These are phyloP conservation scores for Mohoua ochrocephala DNA, from an alignment of 2,113 vertebrate species.

Conservation along the genomic window DNA sequence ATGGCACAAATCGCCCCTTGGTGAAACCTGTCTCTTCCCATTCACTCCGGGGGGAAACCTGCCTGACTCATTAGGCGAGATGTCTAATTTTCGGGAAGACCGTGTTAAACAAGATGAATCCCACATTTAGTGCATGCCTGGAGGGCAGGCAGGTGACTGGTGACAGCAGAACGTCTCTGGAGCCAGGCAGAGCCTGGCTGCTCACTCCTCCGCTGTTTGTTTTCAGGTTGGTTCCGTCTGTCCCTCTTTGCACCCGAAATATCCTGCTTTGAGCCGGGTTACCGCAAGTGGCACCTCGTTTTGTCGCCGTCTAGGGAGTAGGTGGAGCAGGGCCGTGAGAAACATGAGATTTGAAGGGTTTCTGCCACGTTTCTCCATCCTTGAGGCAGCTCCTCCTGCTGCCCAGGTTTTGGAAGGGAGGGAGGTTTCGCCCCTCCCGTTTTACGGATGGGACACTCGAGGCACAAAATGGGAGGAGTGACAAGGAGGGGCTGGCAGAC, in stretches of 20 bases:
- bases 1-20: not conserved
- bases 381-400: not conserved
- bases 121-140: not conserved
- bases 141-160: slow-evolving; percentile 9
- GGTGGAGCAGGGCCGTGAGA: not conserved
- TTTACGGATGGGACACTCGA: not conserved
- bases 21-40: slow-evolving; percentile 40
- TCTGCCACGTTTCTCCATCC: fast-evolving
- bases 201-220: not conserved
- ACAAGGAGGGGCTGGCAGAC: not conserved
- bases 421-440: not conserved
- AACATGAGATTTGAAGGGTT: not conserved
- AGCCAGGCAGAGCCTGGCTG: not conserved
- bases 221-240: not conserved
- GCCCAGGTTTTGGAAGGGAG: not conserved
- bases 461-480: not conserved
- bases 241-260: not conserved
- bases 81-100: slow-evolving; percentile 16
- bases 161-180: not conserved
- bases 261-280: not conserved
- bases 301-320: not conserved
- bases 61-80: not conserved
- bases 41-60: slow-evolving; percentile 2
- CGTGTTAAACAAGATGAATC: slow-evolving; percentile 39
- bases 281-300: not conserved